phyloP scores from a whole-genome alignment of 2,797 vertebrate species.

The Urophycis tenuis region DNA sequence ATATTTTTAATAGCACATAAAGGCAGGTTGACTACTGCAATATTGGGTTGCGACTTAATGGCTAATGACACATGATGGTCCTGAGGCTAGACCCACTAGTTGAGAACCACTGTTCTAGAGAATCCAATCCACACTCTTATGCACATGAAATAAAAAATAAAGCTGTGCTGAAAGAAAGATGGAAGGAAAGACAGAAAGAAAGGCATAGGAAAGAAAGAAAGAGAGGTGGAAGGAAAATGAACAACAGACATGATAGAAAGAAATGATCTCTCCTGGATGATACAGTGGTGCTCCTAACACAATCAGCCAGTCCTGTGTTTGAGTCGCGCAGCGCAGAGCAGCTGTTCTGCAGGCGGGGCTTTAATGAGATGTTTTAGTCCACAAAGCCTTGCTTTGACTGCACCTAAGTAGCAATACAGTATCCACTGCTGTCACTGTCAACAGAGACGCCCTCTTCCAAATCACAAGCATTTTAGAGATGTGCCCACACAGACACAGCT shows the following conservation, averaged over 20 bases:
- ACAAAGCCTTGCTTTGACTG: conserved; percentile 41
- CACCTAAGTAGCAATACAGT: conserved; percentile 32
- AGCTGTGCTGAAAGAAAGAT: background rate
- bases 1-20: no score
- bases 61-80: no score
- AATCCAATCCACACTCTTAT: background rate
- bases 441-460: conserved; percentile 16
- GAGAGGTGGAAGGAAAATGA: no score
- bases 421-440: conserved; percentile 36
- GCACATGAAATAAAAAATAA: background rate
- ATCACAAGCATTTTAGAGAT: conserved; percentile 15
- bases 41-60: no score
- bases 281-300: conserved; percentile 20
- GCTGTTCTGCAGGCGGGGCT: conserved; percentile 33
- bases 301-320: conserved; percentile 22
- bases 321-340: conserved; percentile 14
- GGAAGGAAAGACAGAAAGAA: background rate
- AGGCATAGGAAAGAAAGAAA: background rate
- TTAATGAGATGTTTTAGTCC: conserved; percentile 49
- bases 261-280: background rate
- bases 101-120: background rate
- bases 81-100: no score
- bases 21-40: no score
- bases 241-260: background rate
- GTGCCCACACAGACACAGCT: background rate